These are phyloP conservation scores for Spheniscus humboldti DNA, from an alignment of 2,797 vertebrate species.

Conservation along the genomic window DNA sequence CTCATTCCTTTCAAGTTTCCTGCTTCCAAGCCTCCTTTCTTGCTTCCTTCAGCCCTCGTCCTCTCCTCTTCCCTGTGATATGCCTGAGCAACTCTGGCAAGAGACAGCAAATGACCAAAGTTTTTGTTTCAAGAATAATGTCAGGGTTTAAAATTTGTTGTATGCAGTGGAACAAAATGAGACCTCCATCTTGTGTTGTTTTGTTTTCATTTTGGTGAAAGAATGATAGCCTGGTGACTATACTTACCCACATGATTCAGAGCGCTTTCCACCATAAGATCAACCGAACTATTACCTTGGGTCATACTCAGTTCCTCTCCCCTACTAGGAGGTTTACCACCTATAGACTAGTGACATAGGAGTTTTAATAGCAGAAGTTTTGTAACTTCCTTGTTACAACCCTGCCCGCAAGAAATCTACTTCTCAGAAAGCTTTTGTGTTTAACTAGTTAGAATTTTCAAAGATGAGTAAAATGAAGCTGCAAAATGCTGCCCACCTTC, in stretches of 20 bases:
- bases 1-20: background rate
- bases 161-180: background rate
- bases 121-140: background rate
- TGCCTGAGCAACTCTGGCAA: background rate
- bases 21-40: background rate
- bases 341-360: background rate
- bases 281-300: background rate
- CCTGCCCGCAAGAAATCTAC: background rate
- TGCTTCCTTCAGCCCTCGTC: background rate
- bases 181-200: background rate
- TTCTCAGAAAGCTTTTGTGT: background rate
- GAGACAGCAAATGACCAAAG: background rate
- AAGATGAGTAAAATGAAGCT: background rate
- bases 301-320: background rate
- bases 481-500: background rate
- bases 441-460: background rate
- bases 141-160: background rate
- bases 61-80: background rate
- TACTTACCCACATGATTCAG: background rate
- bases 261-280: background rate
- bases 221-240: background rate
- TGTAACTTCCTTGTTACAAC: background rate
- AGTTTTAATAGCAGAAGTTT: background rate
- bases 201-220: background rate
- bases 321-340: background rate